Conservation (phyloP, 2,888 invertebrate genomes). For the Eristalinus aeneus region DNA sequence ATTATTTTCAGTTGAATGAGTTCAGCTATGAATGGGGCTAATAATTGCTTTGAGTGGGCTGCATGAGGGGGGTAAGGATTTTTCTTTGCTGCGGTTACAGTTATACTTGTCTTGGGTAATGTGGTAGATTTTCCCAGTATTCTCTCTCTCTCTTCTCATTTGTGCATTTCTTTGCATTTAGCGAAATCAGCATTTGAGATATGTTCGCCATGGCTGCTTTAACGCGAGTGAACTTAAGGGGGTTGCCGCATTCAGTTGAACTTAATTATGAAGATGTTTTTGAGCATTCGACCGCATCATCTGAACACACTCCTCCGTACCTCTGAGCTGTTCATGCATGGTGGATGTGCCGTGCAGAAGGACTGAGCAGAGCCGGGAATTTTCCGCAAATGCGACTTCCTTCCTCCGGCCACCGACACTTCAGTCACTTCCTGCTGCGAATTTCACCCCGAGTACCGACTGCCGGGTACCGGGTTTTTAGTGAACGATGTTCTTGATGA, state of each 20-base stretch:
- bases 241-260: background rate
- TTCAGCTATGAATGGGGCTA: conserved; percentile 30
- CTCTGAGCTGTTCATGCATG: too few relatives aligned
- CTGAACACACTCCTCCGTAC: too few relatives aligned
- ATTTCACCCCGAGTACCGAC: too few relatives aligned
- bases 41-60: conserved; percentile 10
- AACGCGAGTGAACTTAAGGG: background rate
- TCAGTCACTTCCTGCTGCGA: too few relatives aligned
- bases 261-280: background rate
- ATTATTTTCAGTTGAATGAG: conserved; percentile 45
- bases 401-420: too few relatives aligned
- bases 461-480: too few relatives aligned
- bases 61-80: background rate
- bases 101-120: conserved; percentile 17
- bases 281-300: background rate
- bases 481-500: too few relatives aligned
- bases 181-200: background rate
- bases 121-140: too few relatives aligned
- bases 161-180: background rate
- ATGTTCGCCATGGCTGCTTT: background rate
- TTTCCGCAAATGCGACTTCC: too few relatives aligned
- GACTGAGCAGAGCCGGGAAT: too few relatives aligned
- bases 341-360: too few relatives aligned
- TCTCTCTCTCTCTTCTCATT: background rate
- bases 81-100: conserved; percentile 35